A percentile compares a stretch with the other conserved stretches of the same genome.
These are phyloP conservation scores for Lynx canadensis DNA, from an alignment of 2,113 vertebrate genomes.

Conservation along the genomic window DNA sequence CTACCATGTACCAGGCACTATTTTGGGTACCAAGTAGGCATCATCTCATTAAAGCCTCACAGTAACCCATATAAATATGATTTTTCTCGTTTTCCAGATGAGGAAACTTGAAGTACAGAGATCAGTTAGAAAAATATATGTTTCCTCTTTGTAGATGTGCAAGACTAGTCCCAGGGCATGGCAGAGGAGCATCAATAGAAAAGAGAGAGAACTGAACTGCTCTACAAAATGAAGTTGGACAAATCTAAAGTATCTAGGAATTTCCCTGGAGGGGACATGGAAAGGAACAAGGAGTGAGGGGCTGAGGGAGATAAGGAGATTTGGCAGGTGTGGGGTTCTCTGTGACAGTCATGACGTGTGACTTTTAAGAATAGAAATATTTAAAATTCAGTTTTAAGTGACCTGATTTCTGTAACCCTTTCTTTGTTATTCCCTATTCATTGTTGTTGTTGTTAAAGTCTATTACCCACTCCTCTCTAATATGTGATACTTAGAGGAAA, in stretches of 20 bases:
- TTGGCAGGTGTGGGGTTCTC: neutral
- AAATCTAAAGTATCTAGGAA: neutral
- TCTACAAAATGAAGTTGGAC: neutral
- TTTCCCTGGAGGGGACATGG: neutral
- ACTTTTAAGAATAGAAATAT: slow-evolving; percentile 15
- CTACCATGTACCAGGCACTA: neutral
- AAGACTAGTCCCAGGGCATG: neutral
- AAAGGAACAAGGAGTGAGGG: neutral
- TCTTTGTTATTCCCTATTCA: neutral
- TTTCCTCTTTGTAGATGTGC: neutral
- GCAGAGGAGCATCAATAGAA: neutral
- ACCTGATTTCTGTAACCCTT: neutral
- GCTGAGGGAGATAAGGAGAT: neutral
- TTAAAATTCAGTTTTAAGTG: neutral
- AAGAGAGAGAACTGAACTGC: neutral
- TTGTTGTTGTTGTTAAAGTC: neutral
- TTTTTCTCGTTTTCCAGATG: neutral
- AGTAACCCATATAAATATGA: neutral
- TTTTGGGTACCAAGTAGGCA: neutral
- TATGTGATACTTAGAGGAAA: neutral
- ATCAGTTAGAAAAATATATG: neutral
- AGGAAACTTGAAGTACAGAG: neutral
- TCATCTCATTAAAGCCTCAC: neutral
- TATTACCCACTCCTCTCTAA: neutral
- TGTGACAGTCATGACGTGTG: neutral